Evolutionary conservation across 1,140 invertebrate species (phyloP).

Genomic region (Cydia amplana): DNA sequence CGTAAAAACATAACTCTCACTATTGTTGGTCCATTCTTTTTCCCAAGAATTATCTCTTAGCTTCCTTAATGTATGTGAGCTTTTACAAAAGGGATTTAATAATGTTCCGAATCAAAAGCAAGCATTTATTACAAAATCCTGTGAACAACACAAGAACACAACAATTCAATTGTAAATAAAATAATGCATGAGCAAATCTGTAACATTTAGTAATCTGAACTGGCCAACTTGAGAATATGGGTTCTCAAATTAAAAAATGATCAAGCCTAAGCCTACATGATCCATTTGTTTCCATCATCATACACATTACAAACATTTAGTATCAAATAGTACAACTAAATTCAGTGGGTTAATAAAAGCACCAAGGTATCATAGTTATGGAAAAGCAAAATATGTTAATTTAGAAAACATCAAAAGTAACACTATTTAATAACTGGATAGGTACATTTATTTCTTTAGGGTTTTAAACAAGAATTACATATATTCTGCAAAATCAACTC

Average conservation of each 20-base stretch:
- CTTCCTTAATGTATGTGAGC: not conserved
- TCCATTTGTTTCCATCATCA: no score
- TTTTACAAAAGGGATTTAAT: not conserved
- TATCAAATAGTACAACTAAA: not conserved
- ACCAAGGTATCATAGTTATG: not conserved
- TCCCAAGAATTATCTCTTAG: not conserved
- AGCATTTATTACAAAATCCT: slow-evolving; percentile 16
- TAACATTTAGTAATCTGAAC: not conserved
- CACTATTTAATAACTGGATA: not conserved
- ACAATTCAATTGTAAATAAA: slow-evolving; percentile 19
- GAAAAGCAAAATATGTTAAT: no score
- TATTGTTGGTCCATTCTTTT: no score
- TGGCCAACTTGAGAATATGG: not conserved
- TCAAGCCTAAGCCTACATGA: not conserved
- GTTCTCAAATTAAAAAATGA: not conserved
- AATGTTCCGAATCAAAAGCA: slow-evolving; percentile 10
- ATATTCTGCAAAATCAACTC: not conserved
- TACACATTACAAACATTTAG: not conserved
- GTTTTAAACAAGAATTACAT: not conserved
- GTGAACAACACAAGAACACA: slow-evolving; percentile 7
- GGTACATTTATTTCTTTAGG: not conserved
- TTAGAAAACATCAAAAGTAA: not conserved
- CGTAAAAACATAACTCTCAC: no score
- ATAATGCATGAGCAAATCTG: not conserved
- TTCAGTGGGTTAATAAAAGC: not conserved